A percentile compares a stretch with the other conserved stretches of the same genome.
phyloP scores from a whole-genome alignment of 2,797 vertebrate genomes.

The Enteromius argenteus region DNA sequence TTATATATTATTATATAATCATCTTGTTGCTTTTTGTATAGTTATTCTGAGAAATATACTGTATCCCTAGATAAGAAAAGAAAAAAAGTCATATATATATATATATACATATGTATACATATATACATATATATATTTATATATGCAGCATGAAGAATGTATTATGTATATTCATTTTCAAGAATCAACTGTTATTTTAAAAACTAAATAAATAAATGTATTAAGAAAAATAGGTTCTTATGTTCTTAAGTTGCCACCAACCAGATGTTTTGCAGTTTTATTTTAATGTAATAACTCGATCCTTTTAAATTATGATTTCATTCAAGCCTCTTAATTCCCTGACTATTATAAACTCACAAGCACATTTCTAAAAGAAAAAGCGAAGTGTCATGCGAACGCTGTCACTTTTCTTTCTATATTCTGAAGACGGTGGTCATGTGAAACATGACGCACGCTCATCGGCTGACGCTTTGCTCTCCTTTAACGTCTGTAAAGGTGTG shows the following conservation, averaged over 20 bases:
- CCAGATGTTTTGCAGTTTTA: not conserved
- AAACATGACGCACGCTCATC: conserved; percentile 38
- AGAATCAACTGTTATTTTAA: not conserved
- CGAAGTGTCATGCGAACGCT: not conserved
- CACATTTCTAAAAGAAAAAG: not conserved
- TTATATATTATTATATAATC: not conserved
- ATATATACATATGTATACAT: too few relatives aligned
- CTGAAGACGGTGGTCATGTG: conserved; percentile 35
- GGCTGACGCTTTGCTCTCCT: conserved; percentile 10
- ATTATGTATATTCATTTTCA: not conserved
- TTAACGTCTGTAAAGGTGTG: conserved; percentile 30
- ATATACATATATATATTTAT: not conserved
- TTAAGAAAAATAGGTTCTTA: too few relatives aligned
- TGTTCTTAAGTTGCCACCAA: not conserved
- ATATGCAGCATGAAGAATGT: not conserved
- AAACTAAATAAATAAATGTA: too few relatives aligned
- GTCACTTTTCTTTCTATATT: conserved; percentile 13
- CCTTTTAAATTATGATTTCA: not conserved
- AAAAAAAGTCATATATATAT: too few relatives aligned
- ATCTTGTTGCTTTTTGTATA: not conserved
- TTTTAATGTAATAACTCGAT: not conserved
- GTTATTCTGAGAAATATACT: not conserved
- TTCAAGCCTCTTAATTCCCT: not conserved
- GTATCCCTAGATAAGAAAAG: too few relatives aligned
- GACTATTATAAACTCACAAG: not conserved